Evolutionary conservation across 2,797 vertebrate species (phyloP).

Genomic region (Thripadectes ignobilis): DNA sequence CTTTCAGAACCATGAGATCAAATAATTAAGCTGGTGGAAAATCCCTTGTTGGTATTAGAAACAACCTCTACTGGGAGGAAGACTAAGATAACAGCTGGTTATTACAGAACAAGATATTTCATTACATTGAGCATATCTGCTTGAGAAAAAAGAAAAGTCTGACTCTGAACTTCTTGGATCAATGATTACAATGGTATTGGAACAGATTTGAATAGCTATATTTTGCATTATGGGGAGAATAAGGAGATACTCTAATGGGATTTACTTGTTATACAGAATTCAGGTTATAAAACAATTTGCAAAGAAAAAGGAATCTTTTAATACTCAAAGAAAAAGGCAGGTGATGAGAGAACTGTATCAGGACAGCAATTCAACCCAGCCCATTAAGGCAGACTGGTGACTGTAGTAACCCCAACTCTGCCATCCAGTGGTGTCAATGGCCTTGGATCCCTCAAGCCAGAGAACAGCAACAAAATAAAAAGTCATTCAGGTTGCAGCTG

Average conservation of each 20-base stretch:
- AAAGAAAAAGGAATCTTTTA: background rate
- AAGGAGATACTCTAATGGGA: background rate
- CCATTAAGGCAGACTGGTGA: background rate
- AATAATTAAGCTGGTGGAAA: constrained; percentile 64
- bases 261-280: background rate
- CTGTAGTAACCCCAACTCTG: background rate
- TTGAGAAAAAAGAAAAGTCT: constrained; percentile 9
- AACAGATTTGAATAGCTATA: background rate
- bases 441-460: background rate
- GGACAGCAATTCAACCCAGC: background rate
- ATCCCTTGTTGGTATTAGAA: constrained; percentile 49
- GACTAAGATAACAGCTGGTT: constrained; percentile 55
- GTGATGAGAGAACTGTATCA: background rate
- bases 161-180: constrained; percentile 34
- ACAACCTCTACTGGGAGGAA: constrained; percentile 19
- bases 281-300: background rate
- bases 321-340: background rate
- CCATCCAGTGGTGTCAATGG: background rate
- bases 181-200: background rate
- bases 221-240: background rate
- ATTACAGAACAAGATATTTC: constrained; percentile 47
- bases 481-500: background rate
- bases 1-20: constrained; percentile 41
- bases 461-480: background rate
- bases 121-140: constrained; percentile 17